Evolutionary conservation across 2,113 vertebrate species (phyloP).

Genomic region (Damaliscus lunatus): DNA sequence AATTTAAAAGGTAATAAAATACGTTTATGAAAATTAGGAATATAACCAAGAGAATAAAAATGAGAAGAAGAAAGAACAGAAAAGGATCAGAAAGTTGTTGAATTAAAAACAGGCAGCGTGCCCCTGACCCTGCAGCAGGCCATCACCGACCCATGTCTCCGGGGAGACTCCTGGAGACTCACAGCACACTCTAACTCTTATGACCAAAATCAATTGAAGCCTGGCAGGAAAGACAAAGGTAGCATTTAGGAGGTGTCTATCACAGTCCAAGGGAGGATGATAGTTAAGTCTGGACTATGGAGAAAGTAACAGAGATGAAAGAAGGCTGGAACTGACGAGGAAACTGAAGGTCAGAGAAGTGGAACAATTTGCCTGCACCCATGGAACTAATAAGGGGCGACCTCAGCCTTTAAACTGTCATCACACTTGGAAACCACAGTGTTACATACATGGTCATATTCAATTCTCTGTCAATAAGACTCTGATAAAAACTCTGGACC

Average conservation of each 20-base stretch:
- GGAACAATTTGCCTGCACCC: neutral
- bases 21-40: neutral
- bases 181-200: neutral
- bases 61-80: neutral
- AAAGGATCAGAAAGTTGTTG: neutral
- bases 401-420: neutral
- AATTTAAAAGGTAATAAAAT: neutral
- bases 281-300: neutral
- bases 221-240: neutral
- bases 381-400: neutral
- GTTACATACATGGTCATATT: neutral
- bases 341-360: neutral
- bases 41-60: neutral
- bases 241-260: neutral
- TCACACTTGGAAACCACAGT: neutral
- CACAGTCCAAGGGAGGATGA: neutral
- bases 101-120: neutral
- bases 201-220: neutral
- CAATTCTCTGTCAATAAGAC: neutral
- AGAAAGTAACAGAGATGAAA: neutral
- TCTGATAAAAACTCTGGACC: neutral
- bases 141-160: neutral
- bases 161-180: neutral
- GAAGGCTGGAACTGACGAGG: neutral
- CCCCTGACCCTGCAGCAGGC: neutral